Percentiles rank a stretch among this genome's conserved stretches.
phyloP scores from a whole-genome alignment of 1,140 invertebrate genomes.

The Drosophila grimshawi region DNA sequence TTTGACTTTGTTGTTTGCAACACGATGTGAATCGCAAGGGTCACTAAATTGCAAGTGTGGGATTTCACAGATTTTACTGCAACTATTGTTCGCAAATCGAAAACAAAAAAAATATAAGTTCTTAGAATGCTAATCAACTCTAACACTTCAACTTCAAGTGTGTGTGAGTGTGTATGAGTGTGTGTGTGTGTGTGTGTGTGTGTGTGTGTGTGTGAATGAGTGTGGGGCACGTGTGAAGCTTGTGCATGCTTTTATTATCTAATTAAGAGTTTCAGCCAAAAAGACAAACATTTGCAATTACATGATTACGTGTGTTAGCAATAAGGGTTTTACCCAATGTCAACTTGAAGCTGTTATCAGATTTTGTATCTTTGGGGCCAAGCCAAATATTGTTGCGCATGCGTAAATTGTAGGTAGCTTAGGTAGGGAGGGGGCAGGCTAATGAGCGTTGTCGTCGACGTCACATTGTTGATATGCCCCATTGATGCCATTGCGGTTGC shows the following conservation, averaged over 20 bases:
- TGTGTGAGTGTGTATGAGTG: background rate
- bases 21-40: slow-evolving; percentile 9
- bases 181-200: slow-evolving; percentile 30
- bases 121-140: slow-evolving; percentile 31
- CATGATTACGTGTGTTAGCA: slow-evolving; percentile 59
- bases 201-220: slow-evolving; percentile 29
- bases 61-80: background rate
- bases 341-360: slow-evolving; percentile 41
- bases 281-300: slow-evolving; percentile 77
- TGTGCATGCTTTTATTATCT: slow-evolving; percentile 61
- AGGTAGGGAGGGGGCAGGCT: background rate
- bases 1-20: slow-evolving; percentile 16
- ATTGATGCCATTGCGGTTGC: slow-evolving; percentile 48
- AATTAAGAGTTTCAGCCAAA: slow-evolving; percentile 64
- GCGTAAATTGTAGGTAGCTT: slow-evolving; percentile 23
- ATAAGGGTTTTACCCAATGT: slow-evolving; percentile 22
- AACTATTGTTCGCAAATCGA: background rate
- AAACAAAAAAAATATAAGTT: slow-evolving; percentile 21
- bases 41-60: slow-evolving; percentile 17
- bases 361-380: slow-evolving; percentile 36
- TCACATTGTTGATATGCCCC: slow-evolving; percentile 52
- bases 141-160: background rate
- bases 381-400: slow-evolving; percentile 54
- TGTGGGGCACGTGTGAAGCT: slow-evolving; percentile 55
- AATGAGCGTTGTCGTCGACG: slow-evolving; percentile 36